A percentile compares a stretch with the other conserved stretches of the same genome.
Evolutionary conservation across 2,797 vertebrate genomes (phyloP).

Genomic region (Eulemur rubriventer): DNA sequence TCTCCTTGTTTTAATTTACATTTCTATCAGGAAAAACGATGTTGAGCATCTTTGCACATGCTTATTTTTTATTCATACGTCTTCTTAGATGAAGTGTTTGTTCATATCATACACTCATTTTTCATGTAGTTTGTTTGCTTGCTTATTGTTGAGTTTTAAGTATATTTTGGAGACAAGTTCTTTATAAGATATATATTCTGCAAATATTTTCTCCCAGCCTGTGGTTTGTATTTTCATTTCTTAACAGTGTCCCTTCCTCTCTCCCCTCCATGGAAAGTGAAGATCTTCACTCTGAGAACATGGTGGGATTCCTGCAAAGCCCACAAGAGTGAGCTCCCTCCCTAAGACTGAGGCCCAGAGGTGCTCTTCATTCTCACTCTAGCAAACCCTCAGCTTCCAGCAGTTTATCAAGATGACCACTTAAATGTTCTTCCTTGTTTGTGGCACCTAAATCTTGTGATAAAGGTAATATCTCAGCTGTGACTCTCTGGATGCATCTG

Average conservation of each 20-base stretch:
- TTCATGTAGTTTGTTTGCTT: neutral
- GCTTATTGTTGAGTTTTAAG: neutral
- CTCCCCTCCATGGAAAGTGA: neutral
- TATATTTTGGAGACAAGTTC: neutral
- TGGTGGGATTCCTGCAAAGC: neutral
- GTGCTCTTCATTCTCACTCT: neutral
- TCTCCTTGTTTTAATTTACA: neutral
- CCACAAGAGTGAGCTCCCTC: rapidly evolving
- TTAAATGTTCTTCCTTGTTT: neutral
- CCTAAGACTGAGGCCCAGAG: neutral
- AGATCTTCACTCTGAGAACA: neutral
- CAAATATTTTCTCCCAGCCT: neutral
- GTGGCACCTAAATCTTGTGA: neutral
- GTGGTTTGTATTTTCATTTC: neutral
- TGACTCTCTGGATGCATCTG: neutral
- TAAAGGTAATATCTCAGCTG: neutral
- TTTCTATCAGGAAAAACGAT: neutral
- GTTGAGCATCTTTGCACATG: neutral
- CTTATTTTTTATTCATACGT: neutral
- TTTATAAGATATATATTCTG: neutral
- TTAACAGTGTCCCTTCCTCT: neutral
- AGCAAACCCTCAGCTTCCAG: neutral
- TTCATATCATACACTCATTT: neutral
- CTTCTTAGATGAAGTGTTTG: neutral
- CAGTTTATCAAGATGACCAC: too few relatives aligned